Conservation (phyloP, 2,113 vertebrate species). For the Eulacestoma nigropectus region DNA sequence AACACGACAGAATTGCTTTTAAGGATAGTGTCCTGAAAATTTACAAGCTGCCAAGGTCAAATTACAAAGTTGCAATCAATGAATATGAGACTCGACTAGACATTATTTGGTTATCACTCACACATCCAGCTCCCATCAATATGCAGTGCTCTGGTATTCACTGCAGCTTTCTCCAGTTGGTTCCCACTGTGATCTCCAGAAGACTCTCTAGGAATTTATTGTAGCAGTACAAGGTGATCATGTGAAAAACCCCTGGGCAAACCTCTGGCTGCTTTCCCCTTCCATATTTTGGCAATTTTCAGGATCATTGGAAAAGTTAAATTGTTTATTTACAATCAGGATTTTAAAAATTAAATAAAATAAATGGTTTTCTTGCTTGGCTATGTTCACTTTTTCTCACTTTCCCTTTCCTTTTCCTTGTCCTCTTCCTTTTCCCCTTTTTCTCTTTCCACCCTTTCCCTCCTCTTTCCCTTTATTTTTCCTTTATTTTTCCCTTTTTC, state of each 20-base stretch:
- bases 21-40: neutral
- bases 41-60: neutral
- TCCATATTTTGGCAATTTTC: neutral
- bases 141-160: neutral
- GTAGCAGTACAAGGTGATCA: neutral
- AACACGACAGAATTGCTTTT: neutral
- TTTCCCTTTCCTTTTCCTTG: neutral
- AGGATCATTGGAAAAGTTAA: neutral
- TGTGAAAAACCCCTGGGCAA: neutral
- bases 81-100: neutral
- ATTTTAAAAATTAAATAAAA: neutral
- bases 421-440: fast-evolving
- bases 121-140: neutral
- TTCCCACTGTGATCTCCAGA: neutral
- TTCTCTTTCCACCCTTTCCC: fast-evolving
- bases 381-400: neutral
- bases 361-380: neutral
- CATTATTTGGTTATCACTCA: neutral
- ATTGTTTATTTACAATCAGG: neutral
- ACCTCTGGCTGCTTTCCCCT: neutral
- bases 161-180: neutral
- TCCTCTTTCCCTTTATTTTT: neutral
- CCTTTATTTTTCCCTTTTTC: neutral
- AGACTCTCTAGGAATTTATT: neutral
- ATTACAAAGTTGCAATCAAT: neutral